Evolutionary conservation across 2,797 vertebrate species (phyloP).

Genomic region (Myiotriccus ornatus): DNA sequence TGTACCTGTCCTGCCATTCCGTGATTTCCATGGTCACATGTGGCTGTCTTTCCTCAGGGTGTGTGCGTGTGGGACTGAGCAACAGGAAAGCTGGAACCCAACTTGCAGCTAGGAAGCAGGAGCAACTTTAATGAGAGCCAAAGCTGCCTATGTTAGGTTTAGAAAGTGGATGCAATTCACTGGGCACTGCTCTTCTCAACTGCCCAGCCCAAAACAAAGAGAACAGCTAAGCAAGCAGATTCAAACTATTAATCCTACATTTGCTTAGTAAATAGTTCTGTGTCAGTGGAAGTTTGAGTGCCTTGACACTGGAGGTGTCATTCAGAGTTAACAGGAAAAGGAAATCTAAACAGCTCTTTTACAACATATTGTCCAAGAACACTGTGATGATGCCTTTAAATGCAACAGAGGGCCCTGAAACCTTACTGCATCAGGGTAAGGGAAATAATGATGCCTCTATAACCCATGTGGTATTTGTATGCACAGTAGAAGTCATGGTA

Average conservation of each 20-base stretch:
- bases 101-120: background rate
- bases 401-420: background rate
- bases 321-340: background rate
- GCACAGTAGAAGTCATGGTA: background rate
- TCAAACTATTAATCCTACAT: background rate
- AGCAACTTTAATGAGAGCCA: background rate
- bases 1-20: background rate
- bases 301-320: background rate
- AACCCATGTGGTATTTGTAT: background rate
- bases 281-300: background rate
- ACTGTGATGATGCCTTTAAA: background rate
- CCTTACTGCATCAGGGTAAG: background rate
- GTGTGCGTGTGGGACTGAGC: background rate
- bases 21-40: rapidly evolving
- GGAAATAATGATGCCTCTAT: background rate
- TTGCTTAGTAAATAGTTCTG: background rate
- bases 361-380: background rate
- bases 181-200: background rate
- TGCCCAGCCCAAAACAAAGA: background rate
- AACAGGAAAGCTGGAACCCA: background rate
- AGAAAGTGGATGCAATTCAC: background rate
- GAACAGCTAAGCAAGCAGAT: background rate
- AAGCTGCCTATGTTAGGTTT: background rate
- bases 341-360: background rate
- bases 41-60: background rate